Evolutionary conservation across 2,113 vertebrate genomes (phyloP).

Genomic region (Pelecanus crispus): DNA sequence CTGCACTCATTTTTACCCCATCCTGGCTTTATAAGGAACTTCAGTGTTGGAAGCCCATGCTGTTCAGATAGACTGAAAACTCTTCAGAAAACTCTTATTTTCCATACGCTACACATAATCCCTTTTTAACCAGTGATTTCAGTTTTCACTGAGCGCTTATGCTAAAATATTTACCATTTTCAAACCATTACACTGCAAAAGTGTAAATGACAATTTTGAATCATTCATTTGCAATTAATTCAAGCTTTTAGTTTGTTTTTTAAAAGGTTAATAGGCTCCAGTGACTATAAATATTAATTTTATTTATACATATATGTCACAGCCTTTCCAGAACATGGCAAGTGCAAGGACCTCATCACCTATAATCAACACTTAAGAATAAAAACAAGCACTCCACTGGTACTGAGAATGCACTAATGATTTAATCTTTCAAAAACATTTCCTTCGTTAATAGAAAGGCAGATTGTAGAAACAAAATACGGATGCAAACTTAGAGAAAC

Average conservation of each 20-base stretch:
- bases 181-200: background rate
- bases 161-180: background rate
- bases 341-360: background rate
- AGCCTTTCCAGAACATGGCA: background rate
- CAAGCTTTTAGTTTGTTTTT: constrained; percentile 3
- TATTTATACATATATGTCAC: background rate
- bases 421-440: background rate
- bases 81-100: background rate
- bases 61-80: background rate
- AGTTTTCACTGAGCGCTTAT: background rate
- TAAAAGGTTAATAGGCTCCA: background rate
- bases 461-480: background rate
- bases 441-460: background rate
- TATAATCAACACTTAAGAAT: background rate
- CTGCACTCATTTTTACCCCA: background rate
- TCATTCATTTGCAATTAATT: background rate
- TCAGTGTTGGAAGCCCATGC: background rate
- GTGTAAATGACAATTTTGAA: background rate
- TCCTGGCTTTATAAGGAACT: background rate
- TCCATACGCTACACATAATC: background rate
- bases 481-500: background rate
- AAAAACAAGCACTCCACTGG: background rate
- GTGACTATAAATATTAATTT: background rate
- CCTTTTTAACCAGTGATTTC: background rate
- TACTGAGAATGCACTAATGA: background rate